A percentile compares a stretch with the other conserved stretches of the same genome.
Conservation (phyloP, 2,888 invertebrate genomes). For the Agrotis ipsilon region DNA sequence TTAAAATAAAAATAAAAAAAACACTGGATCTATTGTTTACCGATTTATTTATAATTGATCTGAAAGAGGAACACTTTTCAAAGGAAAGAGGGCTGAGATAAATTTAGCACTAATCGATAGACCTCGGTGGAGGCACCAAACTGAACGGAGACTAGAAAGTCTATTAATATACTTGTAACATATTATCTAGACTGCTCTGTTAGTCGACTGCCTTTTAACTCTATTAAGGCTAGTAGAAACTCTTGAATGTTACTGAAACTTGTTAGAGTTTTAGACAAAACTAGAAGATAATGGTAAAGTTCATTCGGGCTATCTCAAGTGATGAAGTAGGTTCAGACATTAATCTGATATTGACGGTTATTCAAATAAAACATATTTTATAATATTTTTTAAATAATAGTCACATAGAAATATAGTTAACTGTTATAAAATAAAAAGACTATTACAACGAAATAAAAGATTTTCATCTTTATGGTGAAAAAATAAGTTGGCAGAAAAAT, state of each 20-base stretch:
- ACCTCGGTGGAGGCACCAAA: constrained; percentile 9
- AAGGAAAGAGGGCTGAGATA: constrained; percentile 11
- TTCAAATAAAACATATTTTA: no score
- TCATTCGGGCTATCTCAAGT: no score
- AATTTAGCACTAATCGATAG: constrained; percentile 53
- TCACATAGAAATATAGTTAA: no score
- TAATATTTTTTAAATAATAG: no score
- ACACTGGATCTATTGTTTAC: background rate
- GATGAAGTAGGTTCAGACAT: background rate
- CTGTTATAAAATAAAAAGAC: no score
- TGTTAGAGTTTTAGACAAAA: background rate
- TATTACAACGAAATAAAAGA: no score
- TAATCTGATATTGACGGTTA: no score
- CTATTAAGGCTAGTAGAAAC: no score
- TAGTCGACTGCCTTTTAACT: background rate
- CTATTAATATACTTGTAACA: constrained; percentile 6
- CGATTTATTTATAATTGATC: background rate
- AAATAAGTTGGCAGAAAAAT: no score
- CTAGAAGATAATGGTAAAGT: no score
- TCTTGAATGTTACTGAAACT: background rate
- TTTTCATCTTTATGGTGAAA: no score
- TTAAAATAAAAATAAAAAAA: background rate
- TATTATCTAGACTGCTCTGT: background rate
- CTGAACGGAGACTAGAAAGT: background rate
- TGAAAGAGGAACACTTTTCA: constrained; percentile 9